These are phyloP conservation scores for Scaptomyza montana DNA, from an alignment of 1,140 invertebrate genomes.

Conservation along the genomic window DNA sequence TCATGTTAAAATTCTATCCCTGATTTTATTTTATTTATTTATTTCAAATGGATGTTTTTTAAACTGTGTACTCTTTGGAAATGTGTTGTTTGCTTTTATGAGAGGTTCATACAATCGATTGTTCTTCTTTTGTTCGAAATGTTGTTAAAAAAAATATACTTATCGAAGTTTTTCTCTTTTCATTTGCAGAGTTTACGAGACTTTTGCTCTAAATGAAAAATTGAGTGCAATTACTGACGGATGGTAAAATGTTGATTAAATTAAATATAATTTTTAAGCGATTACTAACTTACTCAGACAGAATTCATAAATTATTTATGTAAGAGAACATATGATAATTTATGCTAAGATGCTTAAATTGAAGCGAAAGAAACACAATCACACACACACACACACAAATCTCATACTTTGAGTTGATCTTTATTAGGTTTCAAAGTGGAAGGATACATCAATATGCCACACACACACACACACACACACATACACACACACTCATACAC, in stretches of 20 bases:
- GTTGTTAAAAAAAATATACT: not conserved
- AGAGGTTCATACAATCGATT: too few species aligned
- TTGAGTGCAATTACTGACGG: slow-evolving; percentile 35
- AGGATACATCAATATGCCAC: not conserved
- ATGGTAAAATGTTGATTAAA: slow-evolving; percentile 49
- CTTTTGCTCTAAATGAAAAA: slow-evolving; percentile 85
- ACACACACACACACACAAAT: slow-evolving; percentile 39
- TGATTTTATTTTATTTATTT: too few species aligned
- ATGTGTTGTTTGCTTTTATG: too few species aligned
- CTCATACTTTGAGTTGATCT: slow-evolving; percentile 27
- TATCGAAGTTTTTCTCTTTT: slow-evolving; percentile 60
- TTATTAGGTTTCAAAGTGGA: not conserved
- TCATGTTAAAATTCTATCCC: too few species aligned
- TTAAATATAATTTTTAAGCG: slow-evolving; percentile 59
- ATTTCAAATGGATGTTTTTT: not conserved
- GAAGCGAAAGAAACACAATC: slow-evolving; percentile 25
- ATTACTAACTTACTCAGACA: slow-evolving; percentile 78
- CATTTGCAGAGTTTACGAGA: slow-evolving; percentile 87
- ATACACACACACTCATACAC: slow-evolving; percentile 25
- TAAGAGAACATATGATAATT: slow-evolving; percentile 5
- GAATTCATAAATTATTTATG: slow-evolving; percentile 26
- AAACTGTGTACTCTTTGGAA: not conserved
- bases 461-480: slow-evolving; percentile 36
- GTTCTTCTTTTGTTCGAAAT: too few species aligned
- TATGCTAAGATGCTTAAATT: slow-evolving; percentile 34